Base-by-base conservation (phyloP, 2,888 invertebrate genomes). In the Apotomis turbidana region DNA sequence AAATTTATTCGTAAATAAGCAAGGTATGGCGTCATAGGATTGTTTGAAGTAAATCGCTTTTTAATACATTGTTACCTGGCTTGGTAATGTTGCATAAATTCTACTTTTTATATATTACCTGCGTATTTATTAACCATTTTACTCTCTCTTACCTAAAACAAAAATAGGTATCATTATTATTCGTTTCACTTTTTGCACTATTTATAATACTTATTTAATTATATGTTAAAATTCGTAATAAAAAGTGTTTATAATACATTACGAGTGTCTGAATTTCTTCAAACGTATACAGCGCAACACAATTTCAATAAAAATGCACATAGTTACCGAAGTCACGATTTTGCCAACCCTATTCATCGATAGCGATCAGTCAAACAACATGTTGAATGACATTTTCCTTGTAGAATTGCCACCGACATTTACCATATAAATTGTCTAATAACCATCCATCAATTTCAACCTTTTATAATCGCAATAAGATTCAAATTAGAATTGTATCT, bases 291-390 rank as follows among this genome's bases (percentile, higher is more conserved):
- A 38, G 12, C 36, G 13, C 10, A 63, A 54, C 12, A 15, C n/a
- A 51, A 70, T 63, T 44, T 3, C n/a, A 44, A 64, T 59, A 54
- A 55, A 61, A 55, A 27, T n/a, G n/a, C 38, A 52, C 38, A 67
- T 27, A 36, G 46, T 54, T 61, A 13, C 46, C 15, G 54, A 38
- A 62, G 62, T 73, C 73, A 76, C 72, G 73, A 63, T 72, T 80
- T 76, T 83, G 82, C 82, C 74, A 75, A 78, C 84, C 70, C 78
- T 86, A 85, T 78, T 74, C 78, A 79, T 86, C 83, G 87, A 88
- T 88, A 82, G 84, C 80, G 80, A 88, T 88, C 88, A 81, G 81
- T 86, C 87, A 85, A 85, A 87, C 73, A 73, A 76, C 83, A 85
- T 80, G 78, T 78, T 81, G 82, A 85, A 86, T 87, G 87, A 86